These are phyloP conservation scores for Limnephilus auricula DNA, from an alignment of 2,888 invertebrate species.

Conservation along the genomic window DNA sequence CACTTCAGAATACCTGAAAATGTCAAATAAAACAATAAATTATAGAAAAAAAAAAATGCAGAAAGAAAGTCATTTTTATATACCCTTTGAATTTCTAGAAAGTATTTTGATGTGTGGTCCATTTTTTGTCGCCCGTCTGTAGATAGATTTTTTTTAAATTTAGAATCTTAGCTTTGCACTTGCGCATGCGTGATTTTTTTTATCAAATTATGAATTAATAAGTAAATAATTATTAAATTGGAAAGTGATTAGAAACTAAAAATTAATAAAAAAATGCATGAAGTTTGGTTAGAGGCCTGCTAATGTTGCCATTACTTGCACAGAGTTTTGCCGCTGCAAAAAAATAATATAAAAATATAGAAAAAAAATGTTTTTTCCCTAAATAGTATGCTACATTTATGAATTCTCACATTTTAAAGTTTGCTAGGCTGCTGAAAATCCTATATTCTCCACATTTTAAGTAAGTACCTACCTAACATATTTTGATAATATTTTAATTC, in stretches of 20 bases:
- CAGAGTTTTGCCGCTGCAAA: constrained; percentile 2
- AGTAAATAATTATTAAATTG: constrained; percentile 9
- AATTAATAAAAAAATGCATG: constrained; percentile 45
- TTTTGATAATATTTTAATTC: background rate
- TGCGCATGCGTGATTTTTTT: constrained; percentile 59
- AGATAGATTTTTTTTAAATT: constrained; percentile 49
- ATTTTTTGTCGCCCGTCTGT: constrained; percentile 36
- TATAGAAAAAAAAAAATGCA: no score
- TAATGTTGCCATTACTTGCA: constrained; percentile 23
- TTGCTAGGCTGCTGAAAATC: background rate
- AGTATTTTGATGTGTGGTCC: constrained; percentile 1
- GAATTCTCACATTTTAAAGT: background rate
- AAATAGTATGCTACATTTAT: background rate
- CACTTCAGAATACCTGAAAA: background rate
- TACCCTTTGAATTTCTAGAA: background rate
- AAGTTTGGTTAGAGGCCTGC: constrained; percentile 25
- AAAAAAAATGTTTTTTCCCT: background rate
- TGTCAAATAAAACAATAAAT: background rate
- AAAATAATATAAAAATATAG: background rate
- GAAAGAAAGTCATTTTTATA: background rate
- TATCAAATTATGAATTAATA: constrained; percentile 11
- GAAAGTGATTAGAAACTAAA: constrained; percentile 31
- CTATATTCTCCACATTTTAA: background rate
- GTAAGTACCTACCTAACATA: background rate
- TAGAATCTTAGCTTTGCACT: constrained; percentile 59